These are phyloP conservation scores for Falco concolor DNA, from an alignment of 2,797 vertebrate genomes.

Conservation along the genomic window DNA sequence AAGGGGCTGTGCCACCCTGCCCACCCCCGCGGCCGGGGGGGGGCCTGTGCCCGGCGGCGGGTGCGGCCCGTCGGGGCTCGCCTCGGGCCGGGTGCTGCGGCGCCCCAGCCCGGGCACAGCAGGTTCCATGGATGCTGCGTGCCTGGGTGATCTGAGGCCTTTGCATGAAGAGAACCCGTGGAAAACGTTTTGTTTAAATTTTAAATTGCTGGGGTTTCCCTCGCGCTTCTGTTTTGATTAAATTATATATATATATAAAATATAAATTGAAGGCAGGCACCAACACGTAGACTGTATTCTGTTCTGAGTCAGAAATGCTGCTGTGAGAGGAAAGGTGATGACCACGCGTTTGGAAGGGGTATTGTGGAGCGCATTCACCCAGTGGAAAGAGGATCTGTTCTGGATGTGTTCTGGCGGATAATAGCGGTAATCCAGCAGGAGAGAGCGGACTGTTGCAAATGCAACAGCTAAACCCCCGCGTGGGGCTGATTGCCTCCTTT, in stretches of 20 bases:
- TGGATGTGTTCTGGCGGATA: not conserved
- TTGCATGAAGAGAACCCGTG: not conserved
- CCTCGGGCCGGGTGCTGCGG: too few relatives aligned
- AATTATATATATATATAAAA: not conserved
- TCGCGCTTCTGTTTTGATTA: not conserved
- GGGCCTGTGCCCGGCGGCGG: too few relatives aligned
- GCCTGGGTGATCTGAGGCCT: not conserved
- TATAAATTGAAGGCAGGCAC: not conserved
- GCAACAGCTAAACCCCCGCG: not conserved
- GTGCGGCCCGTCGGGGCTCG: too few relatives aligned
- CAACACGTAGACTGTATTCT: not conserved
- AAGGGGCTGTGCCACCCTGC: too few relatives aligned
- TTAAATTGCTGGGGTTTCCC: not conserved
- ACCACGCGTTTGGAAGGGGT: not conserved
- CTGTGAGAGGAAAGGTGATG: not conserved
- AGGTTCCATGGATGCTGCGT: too few relatives aligned
- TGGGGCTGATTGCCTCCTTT: not conserved
- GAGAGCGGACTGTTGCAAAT: not conserved
- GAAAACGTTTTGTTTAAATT: not conserved
- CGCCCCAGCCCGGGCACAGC: too few relatives aligned
- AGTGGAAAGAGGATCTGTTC: not conserved
- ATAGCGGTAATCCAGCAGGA: not conserved
- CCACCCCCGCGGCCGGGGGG: too few relatives aligned
- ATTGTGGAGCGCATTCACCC: constrained; percentile 26
- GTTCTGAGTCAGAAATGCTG: not conserved